Evolutionary conservation across 2,888 invertebrate species (phyloP), one percentile per base, ranked within the genome.

Genomic region (Liodrosophila aerea): DNA sequence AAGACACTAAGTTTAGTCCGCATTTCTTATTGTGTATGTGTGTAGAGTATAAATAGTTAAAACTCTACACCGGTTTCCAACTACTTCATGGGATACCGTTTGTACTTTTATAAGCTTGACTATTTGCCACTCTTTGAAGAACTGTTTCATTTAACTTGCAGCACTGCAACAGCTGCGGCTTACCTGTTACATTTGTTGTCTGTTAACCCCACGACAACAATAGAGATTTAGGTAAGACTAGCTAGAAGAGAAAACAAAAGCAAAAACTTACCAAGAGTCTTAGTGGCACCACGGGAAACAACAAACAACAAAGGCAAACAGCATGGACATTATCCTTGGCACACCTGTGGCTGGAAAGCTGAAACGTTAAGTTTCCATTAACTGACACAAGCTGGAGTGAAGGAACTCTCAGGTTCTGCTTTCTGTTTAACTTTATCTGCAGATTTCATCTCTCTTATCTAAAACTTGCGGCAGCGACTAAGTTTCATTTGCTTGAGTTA

Each of bases 271-370:
- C 50, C 44, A 40, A 16, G 30, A 22, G 15, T 29, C 15, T 54
- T 45, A 29, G 7, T 13, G 62, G 43, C 31, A 43, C 15, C 46
- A 30, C 52, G 50, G 46, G 31, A 61, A 43, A 45, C n/a, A 1
- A n/a, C 16, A 31, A 13, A 18, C n/a, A n/a, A 37, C 7, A 13
- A 22, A 31, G 11, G 12, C 52, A 73, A 36, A 11, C 30, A 33
- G 33, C 41, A 44, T 11, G 18, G 12, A 30, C 47, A 49, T 67
- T 52, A 56, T 45, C 39, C 51, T 34, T 37, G 15, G 9, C 33
- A 18, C 68, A 73, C 69, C 69, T 69, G 69, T 69, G 68, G 69
- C 69, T 62, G 37, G 36, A 4, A 54, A 30, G 46, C 30, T 30
- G 18, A 22, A 8, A 31, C 7, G 36, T n/a, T n/a, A 62, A 73